Percentiles rank a stretch among this genome's conserved stretches.
Conservation (phyloP, 2,797 vertebrate genomes). For the Dendrocincla fuliginosa region DNA sequence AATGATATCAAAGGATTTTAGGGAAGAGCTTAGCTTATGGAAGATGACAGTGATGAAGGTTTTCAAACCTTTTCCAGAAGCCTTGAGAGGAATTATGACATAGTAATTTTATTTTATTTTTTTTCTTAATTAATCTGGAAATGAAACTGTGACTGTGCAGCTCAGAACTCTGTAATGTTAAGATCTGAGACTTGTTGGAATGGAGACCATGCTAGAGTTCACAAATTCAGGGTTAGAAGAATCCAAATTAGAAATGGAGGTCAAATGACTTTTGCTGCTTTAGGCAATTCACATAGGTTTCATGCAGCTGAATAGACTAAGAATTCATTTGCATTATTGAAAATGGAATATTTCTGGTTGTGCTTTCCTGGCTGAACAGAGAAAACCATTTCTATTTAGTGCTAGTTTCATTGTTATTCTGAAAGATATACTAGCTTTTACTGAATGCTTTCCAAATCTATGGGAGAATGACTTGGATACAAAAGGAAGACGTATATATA, state of each 20-base stretch:
- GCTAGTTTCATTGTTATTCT: background rate
- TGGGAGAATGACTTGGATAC: background rate
- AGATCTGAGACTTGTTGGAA: conserved; percentile 23
- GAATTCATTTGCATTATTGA: background rate
- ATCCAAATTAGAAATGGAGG: background rate
- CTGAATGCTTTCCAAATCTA: background rate
- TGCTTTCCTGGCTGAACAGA: background rate
- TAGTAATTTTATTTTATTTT: background rate
- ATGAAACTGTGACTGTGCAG: background rate
- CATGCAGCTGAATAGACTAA: background rate
- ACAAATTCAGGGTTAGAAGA: conserved; percentile 6
- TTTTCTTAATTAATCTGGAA: background rate
- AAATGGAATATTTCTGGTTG: background rate
- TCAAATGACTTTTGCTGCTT: background rate
- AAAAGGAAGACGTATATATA: conserved; percentile 20
- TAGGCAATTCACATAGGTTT: background rate
- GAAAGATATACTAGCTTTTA: background rate
- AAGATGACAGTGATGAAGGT: background rate
- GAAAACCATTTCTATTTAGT: background rate
- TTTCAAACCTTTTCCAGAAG: background rate
- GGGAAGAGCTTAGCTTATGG: background rate
- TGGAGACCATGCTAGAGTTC: background rate
- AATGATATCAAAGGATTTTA: background rate
- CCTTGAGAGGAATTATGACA: background rate
- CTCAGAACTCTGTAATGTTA: background rate